Percentiles rank a stretch among this genome's conserved stretches.
Conservation (phyloP, 1,140 invertebrate species). For the Cherax quadricarinatus region DNA sequence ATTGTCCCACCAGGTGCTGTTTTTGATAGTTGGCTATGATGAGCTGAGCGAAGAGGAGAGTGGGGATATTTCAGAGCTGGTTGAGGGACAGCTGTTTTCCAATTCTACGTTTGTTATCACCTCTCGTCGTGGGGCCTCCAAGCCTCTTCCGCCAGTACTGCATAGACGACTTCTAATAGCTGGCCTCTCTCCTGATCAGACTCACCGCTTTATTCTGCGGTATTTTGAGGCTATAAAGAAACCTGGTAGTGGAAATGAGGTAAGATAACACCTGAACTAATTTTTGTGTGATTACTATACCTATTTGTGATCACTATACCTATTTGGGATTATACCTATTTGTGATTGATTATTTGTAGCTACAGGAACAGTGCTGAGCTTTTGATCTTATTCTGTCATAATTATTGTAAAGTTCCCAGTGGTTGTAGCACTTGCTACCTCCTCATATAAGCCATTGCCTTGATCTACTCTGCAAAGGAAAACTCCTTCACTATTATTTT, state of each 20-base stretch:
- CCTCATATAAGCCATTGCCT: no score
- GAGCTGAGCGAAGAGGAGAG: constrained; percentile 72
- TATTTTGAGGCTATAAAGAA: constrained; percentile 78
- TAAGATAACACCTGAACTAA: background rate
- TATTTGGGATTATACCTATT: no score
- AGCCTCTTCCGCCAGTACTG: constrained; percentile 76
- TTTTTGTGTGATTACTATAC: background rate
- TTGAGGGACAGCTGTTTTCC: constrained; percentile 80
- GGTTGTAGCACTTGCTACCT: no score
- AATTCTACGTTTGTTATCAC: constrained; percentile 79
- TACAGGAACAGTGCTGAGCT: no score
- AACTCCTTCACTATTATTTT: no score
- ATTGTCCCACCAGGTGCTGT: constrained; percentile 7
- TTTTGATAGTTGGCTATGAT: constrained; percentile 31
- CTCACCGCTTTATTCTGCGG: constrained; percentile 77
- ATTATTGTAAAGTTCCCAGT: no score
- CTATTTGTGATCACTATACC: background rate
- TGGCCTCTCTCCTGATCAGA: constrained; percentile 79
- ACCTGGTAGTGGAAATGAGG: constrained; percentile 73
- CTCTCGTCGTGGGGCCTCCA: constrained; percentile 75
- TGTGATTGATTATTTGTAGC: no score
- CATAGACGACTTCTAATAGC: constrained; percentile 78
- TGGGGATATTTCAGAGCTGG: constrained; percentile 78
- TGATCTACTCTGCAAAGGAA: no score
- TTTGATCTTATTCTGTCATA: no score